Conservation (phyloP, 2,113 vertebrate species). For the Ageneiosus marmoratus region DNA sequence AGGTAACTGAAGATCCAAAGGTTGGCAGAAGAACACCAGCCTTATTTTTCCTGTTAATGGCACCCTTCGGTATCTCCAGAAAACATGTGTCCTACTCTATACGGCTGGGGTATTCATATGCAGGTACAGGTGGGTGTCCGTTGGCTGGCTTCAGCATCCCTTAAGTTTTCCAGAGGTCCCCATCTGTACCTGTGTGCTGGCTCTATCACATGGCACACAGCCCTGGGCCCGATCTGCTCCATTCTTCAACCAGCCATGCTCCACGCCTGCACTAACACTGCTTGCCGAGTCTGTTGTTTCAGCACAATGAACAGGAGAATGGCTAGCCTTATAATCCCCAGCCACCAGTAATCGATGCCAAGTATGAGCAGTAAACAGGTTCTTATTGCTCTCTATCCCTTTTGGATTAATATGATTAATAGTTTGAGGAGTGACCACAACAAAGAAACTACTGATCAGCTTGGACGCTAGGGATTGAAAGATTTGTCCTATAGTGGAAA, state of each 20-base stretch:
- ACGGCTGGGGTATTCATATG: conserved; percentile 72
- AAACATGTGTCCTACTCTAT: conserved; percentile 75
- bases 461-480: conserved; percentile 13
- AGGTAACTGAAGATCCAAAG: conserved; percentile 67
- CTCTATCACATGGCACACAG: conserved; percentile 78
- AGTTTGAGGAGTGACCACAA: conserved; percentile 32
- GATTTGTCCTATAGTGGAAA: conserved; percentile 11
- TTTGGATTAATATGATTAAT: conserved; percentile 49
- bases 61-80: conserved; percentile 72
- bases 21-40: conserved; percentile 67
- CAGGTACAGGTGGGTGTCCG: conserved; percentile 75
- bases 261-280: conserved; percentile 68
- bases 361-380: conserved; percentile 79
- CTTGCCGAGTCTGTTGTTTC: conserved; percentile 74
- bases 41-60: conserved; percentile 66
- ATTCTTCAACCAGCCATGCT: conserved; percentile 74
- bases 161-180: conserved; percentile 77
- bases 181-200: conserved; percentile 74
- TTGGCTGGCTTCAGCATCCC: conserved; percentile 70
- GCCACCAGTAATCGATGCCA: conserved; percentile 69
- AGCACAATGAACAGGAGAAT: conserved; percentile 80
- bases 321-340: conserved; percentile 77
- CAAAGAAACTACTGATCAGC: conserved; percentile 20
- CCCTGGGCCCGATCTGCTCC: conserved; percentile 78
- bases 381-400: conserved; percentile 74